Evolutionary conservation across 1,140 invertebrate genomes (phyloP).

Genomic region (Dinoponera quadriceps): DNA sequence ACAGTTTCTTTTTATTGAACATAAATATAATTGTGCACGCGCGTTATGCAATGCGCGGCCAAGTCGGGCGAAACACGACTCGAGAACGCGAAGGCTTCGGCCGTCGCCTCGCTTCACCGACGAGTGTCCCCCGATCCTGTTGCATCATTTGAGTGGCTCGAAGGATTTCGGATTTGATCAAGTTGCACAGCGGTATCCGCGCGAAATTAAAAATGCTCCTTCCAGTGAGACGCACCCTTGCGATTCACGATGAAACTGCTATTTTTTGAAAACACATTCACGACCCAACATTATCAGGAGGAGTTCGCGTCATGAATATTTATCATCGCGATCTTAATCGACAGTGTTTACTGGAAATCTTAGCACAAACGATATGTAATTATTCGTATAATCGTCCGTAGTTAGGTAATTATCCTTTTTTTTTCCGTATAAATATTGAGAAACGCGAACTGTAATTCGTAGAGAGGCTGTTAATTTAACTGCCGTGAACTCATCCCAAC

Average conservation of each 20-base stretch:
- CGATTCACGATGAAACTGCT: background rate
- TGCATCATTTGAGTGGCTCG: background rate
- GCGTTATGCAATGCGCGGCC: background rate
- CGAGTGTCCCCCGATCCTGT: background rate
- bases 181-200: too few species aligned
- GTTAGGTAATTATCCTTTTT: background rate
- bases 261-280: background rate
- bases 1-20: slow-evolving; percentile 45
- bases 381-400: background rate
- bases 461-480: background rate
- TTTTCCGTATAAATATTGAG: background rate
- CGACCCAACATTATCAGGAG: background rate
- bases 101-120: background rate
- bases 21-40: slow-evolving; percentile 56
- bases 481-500: background rate
- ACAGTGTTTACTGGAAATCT: background rate
- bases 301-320: background rate
- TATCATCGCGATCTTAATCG: background rate
- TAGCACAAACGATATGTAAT: background rate
- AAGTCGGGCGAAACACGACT: slow-evolving; percentile 1
- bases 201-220: background rate
- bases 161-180: background rate
- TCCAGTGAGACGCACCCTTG: too few species aligned
- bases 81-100: background rate
- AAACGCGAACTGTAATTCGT: background rate